These are phyloP conservation scores for Pilophorus perplexus DNA, from an alignment of 2,888 invertebrate species.

Conservation along the genomic window DNA sequence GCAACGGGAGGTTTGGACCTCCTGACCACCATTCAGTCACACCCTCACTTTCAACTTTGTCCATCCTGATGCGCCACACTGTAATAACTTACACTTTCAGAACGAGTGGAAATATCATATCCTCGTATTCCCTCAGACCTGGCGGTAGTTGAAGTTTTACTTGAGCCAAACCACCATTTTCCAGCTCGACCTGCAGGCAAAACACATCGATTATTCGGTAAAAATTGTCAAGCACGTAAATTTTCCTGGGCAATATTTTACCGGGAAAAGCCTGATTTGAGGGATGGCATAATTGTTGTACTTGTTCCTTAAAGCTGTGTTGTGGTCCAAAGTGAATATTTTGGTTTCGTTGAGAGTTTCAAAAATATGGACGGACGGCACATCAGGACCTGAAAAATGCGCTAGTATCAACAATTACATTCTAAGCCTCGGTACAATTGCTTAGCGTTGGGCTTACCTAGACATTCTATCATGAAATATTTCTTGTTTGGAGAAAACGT, in stretches of 20 bases:
- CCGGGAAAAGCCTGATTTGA: conserved; percentile 68
- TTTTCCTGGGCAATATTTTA: too few species aligned
- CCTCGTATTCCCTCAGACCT: conserved; percentile 77
- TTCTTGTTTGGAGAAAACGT: conserved; percentile 51
- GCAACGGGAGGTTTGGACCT: too few species aligned
- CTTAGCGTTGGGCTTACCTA: conserved; percentile 56
- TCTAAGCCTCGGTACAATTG: not conserved
- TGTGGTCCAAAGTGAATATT: conserved; percentile 66
- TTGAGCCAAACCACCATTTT: conserved; percentile 66
- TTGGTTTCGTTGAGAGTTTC: conserved; percentile 61
- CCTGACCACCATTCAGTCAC: too few species aligned
- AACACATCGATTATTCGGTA: not conserved
- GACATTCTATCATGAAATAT: conserved; percentile 71
- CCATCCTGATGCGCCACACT: too few species aligned
- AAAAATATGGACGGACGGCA: conserved; percentile 66
- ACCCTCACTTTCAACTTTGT: too few species aligned
- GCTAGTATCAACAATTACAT: not conserved
- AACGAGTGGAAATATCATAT: conserved; percentile 75
- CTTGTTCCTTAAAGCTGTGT: conserved; percentile 62
- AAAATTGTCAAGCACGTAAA: too few species aligned
- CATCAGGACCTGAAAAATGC: conserved; percentile 58
- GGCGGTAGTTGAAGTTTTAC: conserved; percentile 80
- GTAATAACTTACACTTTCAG: conserved; percentile 65
- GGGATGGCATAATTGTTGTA: conserved; percentile 70
- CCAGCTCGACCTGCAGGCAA: conserved; percentile 59